A percentile compares a stretch with the other conserved stretches of the same genome.
phyloP scores from a whole-genome alignment of 2,113 vertebrate genomes.

The Pituophis catenifer region DNA sequence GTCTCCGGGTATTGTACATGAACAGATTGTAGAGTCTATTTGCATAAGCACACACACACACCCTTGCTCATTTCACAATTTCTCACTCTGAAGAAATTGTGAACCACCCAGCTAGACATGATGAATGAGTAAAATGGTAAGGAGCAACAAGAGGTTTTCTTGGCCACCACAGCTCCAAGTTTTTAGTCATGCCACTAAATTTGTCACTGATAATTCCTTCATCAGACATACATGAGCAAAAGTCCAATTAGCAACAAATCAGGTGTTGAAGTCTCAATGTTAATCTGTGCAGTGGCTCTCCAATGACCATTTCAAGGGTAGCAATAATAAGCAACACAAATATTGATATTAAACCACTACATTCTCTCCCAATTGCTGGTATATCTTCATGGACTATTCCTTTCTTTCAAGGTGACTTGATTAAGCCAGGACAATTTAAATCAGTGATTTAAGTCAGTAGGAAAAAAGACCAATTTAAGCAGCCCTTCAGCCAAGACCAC shows the following conservation, averaged over 20 bases:
- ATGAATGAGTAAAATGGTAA: not conserved
- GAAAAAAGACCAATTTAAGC: not conserved
- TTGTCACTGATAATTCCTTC: not conserved
- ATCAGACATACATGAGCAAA: not conserved
- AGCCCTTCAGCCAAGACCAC: not conserved
- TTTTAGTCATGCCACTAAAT: not conserved
- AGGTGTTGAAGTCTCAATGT: not conserved
- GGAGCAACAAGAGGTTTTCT: not conserved
- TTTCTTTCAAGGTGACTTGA: not conserved
- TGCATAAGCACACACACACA: not conserved
- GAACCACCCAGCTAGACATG: not conserved
- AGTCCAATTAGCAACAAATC: not conserved
- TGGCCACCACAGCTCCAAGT: not conserved
- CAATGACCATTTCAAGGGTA: not conserved
- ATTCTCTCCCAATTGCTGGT: not conserved
- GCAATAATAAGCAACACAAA: not conserved
- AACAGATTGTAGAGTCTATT: not conserved
- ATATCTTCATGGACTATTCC: not conserved
- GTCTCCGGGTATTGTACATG: not conserved
- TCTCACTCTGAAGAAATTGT: not conserved
- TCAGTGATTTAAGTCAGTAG: not conserved
- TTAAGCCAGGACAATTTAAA: not conserved
- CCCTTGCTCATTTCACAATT: not conserved
- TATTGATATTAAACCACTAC: not conserved
- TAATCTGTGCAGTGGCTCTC: not conserved